Base-by-base conservation (phyloP, 2,888 invertebrate species). In the Crematogaster levior region DNA sequence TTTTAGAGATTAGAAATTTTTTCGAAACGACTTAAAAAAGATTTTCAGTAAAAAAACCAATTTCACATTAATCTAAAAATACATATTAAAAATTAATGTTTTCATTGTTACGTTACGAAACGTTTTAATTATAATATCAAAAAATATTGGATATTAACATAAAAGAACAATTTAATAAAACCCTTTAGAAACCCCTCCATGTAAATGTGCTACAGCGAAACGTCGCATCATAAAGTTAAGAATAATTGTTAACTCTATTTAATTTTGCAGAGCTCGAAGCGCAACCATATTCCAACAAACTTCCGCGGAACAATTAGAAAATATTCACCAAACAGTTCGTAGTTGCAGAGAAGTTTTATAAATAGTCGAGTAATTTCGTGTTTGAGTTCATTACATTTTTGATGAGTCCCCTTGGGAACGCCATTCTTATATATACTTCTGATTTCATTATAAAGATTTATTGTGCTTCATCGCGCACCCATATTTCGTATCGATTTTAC, bases 181-280 rank as follows among this genome's bases (percentile, higher is more conserved):
- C n/a, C n/a, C n/a, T n/a, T n/a, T 56, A 24, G 12, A 37, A 51
- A 40, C 27, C 21, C 21, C 34, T 60, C 21, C 40, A 21, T 21
- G 6, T 24, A 51, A 37, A 74, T 40, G 40, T 65, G 5, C 27
- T 34, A 7, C 37, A 51, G 37, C 9, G 6, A 61, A 61, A 74
- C 34, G 21, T 66, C 40, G 15, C 27, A 30, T 66, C 12, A 51
- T 30, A 43, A 46, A 58, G 56, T 51, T 56, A 70, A 68, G 24
- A 77, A 58, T 70, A 18, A 51, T 56, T 43, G 77, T 56, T 65
- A 75, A 65, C 12, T 75, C 66, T 40, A 24, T 56, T 77, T 77
- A 77, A 79, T 79, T 70, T 46, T 18, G n/a, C 9, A 6, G 9
- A 46, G 12, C 21, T 68, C 77, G 21, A 34, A 75, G 27, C 65